Percentiles rank a stretch among this genome's conserved stretches.
Evolutionary conservation across 2,888 invertebrate species (phyloP).

Genomic region (Stenodera caucasica): DNA sequence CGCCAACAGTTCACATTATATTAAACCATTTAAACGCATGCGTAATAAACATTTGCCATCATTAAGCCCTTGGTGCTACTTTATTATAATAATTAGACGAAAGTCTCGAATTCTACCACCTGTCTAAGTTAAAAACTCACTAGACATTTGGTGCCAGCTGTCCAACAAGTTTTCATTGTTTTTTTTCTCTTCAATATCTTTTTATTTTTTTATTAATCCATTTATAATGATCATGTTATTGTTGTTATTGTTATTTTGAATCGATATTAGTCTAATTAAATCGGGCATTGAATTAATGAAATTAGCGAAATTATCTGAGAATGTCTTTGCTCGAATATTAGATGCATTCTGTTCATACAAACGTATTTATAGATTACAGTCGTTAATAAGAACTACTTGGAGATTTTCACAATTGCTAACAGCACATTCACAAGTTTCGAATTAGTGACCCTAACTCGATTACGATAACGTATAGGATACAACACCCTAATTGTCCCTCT

Average conservation of each 20-base stretch:
- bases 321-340: not conserved
- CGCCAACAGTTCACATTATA: constrained; percentile 3
- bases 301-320: not conserved
- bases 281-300: no score
- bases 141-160: constrained; percentile 5
- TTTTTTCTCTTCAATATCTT: not conserved
- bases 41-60: constrained; percentile 10
- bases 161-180: not conserved
- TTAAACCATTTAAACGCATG: constrained; percentile 5
- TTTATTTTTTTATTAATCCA: not conserved
- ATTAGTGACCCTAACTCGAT: constrained; percentile 27
- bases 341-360: not conserved
- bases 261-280: constrained; percentile 12
- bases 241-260: not conserved
- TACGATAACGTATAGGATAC: constrained; percentile 29
- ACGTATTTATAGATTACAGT: constrained; percentile 17
- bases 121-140: constrained; percentile 20
- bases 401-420: constrained; percentile 28
- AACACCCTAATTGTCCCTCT: constrained; percentile 25
- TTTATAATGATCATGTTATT: not conserved
- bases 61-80: constrained; percentile 18
- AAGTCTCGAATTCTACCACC: constrained; percentile 24
- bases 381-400: constrained; percentile 24
- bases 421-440: constrained; percentile 28
- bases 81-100: constrained; percentile 24